Evolutionary conservation across 1,140 invertebrate species (phyloP).

Genomic region (Acromyrmex heyeri): DNA sequence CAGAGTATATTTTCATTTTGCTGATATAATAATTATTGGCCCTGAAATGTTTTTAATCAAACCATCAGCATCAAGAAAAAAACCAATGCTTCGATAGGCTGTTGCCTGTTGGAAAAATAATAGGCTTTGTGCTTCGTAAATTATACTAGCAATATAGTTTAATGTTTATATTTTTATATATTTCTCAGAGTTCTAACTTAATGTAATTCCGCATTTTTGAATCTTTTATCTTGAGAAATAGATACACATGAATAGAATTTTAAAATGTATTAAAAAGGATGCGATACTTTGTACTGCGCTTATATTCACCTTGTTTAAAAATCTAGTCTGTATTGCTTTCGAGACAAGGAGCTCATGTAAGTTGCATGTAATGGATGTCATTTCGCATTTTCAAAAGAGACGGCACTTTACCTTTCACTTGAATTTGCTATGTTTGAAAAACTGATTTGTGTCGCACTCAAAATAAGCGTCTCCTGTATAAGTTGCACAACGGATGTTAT

Average conservation of each 20-base stretch:
- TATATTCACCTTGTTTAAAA: not conserved
- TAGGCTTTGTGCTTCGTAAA: not conserved
- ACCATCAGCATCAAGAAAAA: not conserved
- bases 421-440: not conserved
- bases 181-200: not conserved
- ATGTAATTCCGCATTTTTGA: not conserved
- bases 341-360: slow-evolving; percentile 9
- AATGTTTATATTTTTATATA: not conserved
- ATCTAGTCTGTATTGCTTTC: not conserved
- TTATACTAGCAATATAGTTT: not conserved
- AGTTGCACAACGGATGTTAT: slow-evolving; percentile 5
- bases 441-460: not conserved
- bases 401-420: not conserved
- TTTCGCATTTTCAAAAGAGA: not conserved
- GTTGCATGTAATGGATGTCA: not conserved
- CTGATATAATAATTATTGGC: slow-evolving; percentile 31
- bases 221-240: not conserved
- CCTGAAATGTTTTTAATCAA: slow-evolving; percentile 27
- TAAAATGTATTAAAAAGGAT: not conserved
- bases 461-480: not conserved
- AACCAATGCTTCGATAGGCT: not conserved
- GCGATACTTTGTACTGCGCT: not conserved
- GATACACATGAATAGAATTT: not conserved
- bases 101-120: not conserved
- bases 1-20: slow-evolving; percentile 25